A percentile compares a stretch with the other conserved stretches of the same genome.
phyloP scores from a whole-genome alignment of 1,140 invertebrate species.

The Magallana gigas region DNA sequence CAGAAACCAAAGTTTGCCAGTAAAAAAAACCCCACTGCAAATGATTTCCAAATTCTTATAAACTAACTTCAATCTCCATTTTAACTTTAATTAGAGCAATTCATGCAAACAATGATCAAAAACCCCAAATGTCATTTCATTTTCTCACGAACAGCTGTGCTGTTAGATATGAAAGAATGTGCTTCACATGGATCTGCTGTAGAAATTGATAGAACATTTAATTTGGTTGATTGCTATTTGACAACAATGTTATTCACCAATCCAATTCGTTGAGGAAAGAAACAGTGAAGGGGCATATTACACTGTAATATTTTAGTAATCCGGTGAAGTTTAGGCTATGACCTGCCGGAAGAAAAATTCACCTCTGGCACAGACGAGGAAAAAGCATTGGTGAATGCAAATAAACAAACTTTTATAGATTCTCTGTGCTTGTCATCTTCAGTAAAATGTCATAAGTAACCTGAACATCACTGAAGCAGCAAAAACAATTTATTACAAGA shows the following conservation, averaged over 20 bases:
- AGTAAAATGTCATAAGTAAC: slow-evolving; percentile 43
- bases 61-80: neutral
- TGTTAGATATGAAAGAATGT: slow-evolving; percentile 20
- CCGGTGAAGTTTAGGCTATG: slow-evolving; percentile 10
- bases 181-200: slow-evolving; percentile 18
- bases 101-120: slow-evolving; percentile 47
- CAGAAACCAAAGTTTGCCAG: slow-evolving; percentile 30
- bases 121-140: slow-evolving; percentile 45
- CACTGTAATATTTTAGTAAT: slow-evolving; percentile 47
- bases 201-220: slow-evolving; percentile 48
- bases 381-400: slow-evolving; percentile 39
- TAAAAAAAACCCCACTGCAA: slow-evolving; percentile 21
- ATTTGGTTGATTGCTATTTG: slow-evolving; percentile 43
- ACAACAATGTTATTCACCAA: slow-evolving; percentile 45
- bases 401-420: slow-evolving; percentile 48
- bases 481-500: neutral
- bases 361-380: slow-evolving; percentile 44
- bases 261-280: slow-evolving; percentile 20
- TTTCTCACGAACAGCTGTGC: slow-evolving; percentile 33
- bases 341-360: slow-evolving; percentile 17
- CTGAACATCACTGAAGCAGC: slow-evolving; percentile 33
- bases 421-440: slow-evolving; percentile 40
- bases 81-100: slow-evolving; percentile 35
- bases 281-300: slow-evolving; percentile 44
- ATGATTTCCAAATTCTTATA: slow-evolving; percentile 48